Evolutionary conservation across 2,888 invertebrate genomes (phyloP), one percentile per base, ranked within the genome.

Genomic region (Philonicus albiceps): DNA sequence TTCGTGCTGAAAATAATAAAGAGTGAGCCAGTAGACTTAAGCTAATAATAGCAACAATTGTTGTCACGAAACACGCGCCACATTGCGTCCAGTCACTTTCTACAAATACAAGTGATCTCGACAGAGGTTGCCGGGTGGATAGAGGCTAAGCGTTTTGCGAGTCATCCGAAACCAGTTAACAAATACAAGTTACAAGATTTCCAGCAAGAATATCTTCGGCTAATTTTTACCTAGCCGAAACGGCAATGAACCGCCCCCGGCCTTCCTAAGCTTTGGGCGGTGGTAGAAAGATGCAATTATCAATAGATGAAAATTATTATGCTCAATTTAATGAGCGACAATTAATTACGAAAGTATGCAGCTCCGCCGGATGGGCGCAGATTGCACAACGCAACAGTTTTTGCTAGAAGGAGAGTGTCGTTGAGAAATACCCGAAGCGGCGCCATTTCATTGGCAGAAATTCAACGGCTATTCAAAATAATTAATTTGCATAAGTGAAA

Each of bases 401-500:
- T n/a, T 49, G n/a, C n/a, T n/a, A 7, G 13, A 6, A 49, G 49
- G 49, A 49, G 49, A 49, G n/a, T 49, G 49, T 49, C n/a, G 49
- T 49, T 64, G 64, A 64, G 64, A 64, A 27, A 64, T 27, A 64
- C 64, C 27, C 64, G 64, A 22, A 11, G 64, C 19, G 64, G 64
- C 64, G 40, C 27, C 34, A 22, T 34, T 76, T 22, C 40, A 76
- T 76, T 76, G 76, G 40, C 37, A 40, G 76, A 37, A 76, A 76
- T 40, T 76, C 34, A 76, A 22, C 34, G 76, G 22, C 40, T 34
- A 19, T 31, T 76, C 40, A 76, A 76, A 37, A 37, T 37, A 76
- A 76, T 76, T 40, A 37, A 76, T 76, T 76, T 76, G 76, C 76
- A 76, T 76, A 76, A 76, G 76, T 76, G 76, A 76, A 76, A 76